A percentile compares a stretch with the other conserved stretches of the same genome.
phyloP scores from a whole-genome alignment of 2,797 vertebrate species.

The Aphelocoma californica region DNA sequence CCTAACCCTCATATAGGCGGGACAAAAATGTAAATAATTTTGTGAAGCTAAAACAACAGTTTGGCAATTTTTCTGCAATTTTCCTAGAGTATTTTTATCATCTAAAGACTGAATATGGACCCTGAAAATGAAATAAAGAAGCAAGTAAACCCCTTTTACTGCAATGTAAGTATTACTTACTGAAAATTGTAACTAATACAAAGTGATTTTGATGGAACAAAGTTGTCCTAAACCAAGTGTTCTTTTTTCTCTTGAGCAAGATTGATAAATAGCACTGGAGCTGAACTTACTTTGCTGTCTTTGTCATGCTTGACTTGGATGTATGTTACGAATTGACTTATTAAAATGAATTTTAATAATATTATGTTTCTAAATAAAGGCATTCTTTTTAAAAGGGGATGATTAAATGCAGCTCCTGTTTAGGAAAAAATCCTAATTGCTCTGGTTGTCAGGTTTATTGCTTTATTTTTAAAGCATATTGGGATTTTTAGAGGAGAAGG shows the following conservation, averaged over 20 bases:
- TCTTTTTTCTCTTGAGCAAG: not conserved
- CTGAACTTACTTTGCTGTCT: not conserved
- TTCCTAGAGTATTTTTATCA: not conserved
- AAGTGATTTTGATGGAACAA: not conserved
- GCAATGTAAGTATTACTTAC: constrained; percentile 36
- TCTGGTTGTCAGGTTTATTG: not conserved
- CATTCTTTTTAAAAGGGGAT: not conserved
- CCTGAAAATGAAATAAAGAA: not conserved
- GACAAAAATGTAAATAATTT: not conserved
- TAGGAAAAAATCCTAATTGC: not conserved
- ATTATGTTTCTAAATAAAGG: not conserved
- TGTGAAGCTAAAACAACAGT: not conserved
- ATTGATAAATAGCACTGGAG: not conserved
- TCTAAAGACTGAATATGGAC: constrained; percentile 9
- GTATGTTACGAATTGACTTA: not conserved
- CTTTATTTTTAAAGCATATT: not conserved
- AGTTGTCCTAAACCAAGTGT: not conserved
- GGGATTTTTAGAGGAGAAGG: not conserved
- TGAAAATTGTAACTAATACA: not conserved
- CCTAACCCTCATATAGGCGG: not conserved
- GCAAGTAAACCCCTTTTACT: constrained; percentile 30
- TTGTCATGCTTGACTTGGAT: not conserved
- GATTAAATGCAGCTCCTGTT: not conserved
- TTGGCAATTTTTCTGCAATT: not conserved
- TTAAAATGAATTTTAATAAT: not conserved